Conservation (phyloP, 1,140 invertebrate species). For the Delia radicum region DNA sequence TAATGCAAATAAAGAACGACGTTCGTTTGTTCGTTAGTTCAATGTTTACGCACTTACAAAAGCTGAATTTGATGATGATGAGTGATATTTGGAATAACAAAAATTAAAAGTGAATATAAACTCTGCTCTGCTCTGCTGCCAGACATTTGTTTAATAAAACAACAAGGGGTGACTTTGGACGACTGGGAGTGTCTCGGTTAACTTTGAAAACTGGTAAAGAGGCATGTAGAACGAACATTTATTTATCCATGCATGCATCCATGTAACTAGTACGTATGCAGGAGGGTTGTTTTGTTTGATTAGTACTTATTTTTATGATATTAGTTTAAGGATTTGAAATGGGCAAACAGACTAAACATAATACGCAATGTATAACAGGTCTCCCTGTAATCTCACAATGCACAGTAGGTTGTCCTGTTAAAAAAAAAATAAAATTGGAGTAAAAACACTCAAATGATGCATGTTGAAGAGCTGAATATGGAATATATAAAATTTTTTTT, state of each 20-base stretch:
- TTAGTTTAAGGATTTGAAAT: conserved; percentile 25
- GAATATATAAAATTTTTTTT: too few relatives aligned
- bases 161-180: not conserved
- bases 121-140: not conserved
- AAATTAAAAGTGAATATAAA: not conserved
- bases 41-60: conserved; percentile 11
- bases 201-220: not conserved
- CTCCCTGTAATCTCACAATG: not conserved
- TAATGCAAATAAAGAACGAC: conserved; percentile 24
- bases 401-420: too few relatives aligned
- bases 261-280: not conserved
- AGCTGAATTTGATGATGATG: not conserved
- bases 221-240: not conserved
- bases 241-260: too few relatives aligned
- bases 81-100: not conserved
- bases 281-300: conserved; percentile 4
- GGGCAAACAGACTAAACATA: conserved; percentile 4
- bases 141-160: not conserved
- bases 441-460: too few relatives aligned
- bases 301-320: conserved; percentile 21
- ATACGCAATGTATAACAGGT: not conserved
- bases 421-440: too few relatives aligned
- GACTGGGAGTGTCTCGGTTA: not conserved
- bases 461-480: too few relatives aligned
- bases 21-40: too few relatives aligned